These are phyloP conservation scores for Troides helena DNA, from an alignment of 2,888 invertebrate species.

Conservation along the genomic window DNA sequence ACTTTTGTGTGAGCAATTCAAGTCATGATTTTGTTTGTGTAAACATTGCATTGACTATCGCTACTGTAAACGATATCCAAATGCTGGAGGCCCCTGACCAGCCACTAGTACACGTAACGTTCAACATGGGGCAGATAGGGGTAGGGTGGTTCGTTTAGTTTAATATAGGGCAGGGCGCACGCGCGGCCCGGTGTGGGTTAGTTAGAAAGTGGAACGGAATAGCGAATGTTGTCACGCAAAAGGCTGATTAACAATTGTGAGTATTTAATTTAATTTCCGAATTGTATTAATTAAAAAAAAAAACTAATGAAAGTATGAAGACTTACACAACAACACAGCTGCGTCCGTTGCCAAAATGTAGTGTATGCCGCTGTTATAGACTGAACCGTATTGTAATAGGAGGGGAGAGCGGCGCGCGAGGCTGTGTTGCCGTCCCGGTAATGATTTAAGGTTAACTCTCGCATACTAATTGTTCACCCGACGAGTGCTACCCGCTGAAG, in stretches of 20 bases:
- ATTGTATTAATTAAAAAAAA: conserved; percentile 3
- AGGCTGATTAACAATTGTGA: conserved; percentile 65
- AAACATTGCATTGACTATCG: background rate
- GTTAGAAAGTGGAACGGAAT: conserved; percentile 50
- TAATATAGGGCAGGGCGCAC: conserved; percentile 3
- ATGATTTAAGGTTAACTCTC: conserved; percentile 16
- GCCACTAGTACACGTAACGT: background rate
- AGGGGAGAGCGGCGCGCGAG: conserved; percentile 22
- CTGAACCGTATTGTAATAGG: conserved; percentile 36
- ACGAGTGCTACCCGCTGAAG: conserved; percentile 20
- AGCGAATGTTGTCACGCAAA: conserved; percentile 57
- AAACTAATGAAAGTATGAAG: conserved; percentile 8
- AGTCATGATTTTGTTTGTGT: conserved; percentile 3
- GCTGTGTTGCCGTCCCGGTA: conserved; percentile 21
- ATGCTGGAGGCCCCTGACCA: background rate
- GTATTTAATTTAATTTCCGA: conserved; percentile 20
- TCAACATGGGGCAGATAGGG: background rate
- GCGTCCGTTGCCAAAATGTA: conserved; percentile 25
- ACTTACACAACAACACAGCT: conserved; percentile 18
- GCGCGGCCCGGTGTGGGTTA: conserved; percentile 37
- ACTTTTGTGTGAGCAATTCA: background rate
- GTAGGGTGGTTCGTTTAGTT: conserved; percentile 3
- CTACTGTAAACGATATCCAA: background rate
- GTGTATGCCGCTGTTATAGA: conserved; percentile 35
- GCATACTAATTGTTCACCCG: conserved; percentile 5